Evolutionary conservation across 2,113 vertebrate species (phyloP).

Genomic region (Scytalopus superciliaris): DNA sequence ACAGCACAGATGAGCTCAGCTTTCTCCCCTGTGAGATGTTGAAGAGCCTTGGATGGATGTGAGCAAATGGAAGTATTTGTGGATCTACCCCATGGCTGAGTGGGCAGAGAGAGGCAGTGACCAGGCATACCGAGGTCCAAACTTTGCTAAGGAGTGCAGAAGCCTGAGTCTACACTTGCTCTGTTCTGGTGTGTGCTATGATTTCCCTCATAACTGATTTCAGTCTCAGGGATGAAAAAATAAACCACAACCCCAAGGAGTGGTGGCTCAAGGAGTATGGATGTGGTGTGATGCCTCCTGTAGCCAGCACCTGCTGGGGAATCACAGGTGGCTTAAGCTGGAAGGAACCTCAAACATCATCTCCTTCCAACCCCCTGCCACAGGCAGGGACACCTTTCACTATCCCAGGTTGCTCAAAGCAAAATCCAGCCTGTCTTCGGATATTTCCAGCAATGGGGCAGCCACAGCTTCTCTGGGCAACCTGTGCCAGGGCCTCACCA

Average conservation of each 20-base stretch:
- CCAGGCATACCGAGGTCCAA: background rate
- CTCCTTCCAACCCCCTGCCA: background rate
- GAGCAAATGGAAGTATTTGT: background rate
- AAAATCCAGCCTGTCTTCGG: background rate
- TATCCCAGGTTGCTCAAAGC: background rate
- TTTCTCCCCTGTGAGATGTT: fast-evolving
- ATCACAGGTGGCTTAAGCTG: background rate
- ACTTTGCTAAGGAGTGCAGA: background rate
- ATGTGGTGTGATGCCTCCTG: background rate
- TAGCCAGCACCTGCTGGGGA: background rate
- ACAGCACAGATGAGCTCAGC: background rate
- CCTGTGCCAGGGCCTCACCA: background rate
- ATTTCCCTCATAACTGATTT: background rate
- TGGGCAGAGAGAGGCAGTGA: fast-evolving
- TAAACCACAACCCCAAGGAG: background rate
- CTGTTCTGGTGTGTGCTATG: background rate
- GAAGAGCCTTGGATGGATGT: fast-evolving
- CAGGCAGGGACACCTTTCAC: background rate
- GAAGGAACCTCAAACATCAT: background rate
- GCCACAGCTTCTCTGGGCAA: background rate
- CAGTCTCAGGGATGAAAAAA: background rate
- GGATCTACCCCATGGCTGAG: background rate
- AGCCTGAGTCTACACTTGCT: background rate
- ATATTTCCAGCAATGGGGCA: background rate
- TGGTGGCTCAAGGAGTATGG: background rate